A percentile compares a stretch with the other conserved stretches of the same genome.
Evolutionary conservation across 1,140 invertebrate species (phyloP).

Genomic region (Sycophaga agraensis): DNA sequence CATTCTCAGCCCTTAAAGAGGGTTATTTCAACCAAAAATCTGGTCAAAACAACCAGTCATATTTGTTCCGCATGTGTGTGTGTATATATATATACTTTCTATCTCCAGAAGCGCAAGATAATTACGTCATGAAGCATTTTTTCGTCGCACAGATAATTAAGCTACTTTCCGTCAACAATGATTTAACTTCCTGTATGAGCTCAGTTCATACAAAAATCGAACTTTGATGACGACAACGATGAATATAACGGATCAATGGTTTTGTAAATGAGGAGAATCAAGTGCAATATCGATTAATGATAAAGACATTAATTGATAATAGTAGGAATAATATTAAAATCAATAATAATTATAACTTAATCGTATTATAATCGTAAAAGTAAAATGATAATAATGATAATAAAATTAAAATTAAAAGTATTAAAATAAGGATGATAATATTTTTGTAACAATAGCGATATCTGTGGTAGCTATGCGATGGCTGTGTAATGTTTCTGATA

Average conservation of each 20-base stretch:
- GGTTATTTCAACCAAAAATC: conserved; percentile 12
- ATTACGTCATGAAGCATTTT: conserved; percentile 25
- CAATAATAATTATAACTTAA: conserved; percentile 2
- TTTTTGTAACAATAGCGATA: conserved; percentile 15
- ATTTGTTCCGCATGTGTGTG: conserved; percentile 16
- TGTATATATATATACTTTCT: conserved; percentile 25
- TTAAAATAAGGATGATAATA: too few relatives aligned
- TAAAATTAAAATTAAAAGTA: too few relatives aligned
- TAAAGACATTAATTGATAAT: background rate
- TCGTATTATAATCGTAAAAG: conserved; percentile 1
- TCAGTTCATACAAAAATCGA: conserved; percentile 2
- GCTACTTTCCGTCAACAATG: conserved; percentile 28
- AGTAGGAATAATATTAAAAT: background rate
- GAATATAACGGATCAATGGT: conserved; percentile 24
- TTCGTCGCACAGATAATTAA: conserved; percentile 27
- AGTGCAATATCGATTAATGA: conserved; percentile 15
- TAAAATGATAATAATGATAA: conserved; percentile 4
- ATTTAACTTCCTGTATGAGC: conserved; percentile 4
- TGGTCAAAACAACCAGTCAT: conserved; percentile 22
- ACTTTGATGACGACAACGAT: conserved; percentile 18
- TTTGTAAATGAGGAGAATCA: conserved; percentile 15
- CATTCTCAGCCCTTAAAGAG: conserved; percentile 6
- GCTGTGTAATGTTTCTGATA: background rate
- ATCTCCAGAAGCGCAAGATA: conserved; percentile 30
- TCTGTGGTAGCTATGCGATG: conserved; percentile 8